Evolutionary conservation across 2,888 invertebrate genomes (phyloP).

Genomic region (Petrophora chlorosata): DNA sequence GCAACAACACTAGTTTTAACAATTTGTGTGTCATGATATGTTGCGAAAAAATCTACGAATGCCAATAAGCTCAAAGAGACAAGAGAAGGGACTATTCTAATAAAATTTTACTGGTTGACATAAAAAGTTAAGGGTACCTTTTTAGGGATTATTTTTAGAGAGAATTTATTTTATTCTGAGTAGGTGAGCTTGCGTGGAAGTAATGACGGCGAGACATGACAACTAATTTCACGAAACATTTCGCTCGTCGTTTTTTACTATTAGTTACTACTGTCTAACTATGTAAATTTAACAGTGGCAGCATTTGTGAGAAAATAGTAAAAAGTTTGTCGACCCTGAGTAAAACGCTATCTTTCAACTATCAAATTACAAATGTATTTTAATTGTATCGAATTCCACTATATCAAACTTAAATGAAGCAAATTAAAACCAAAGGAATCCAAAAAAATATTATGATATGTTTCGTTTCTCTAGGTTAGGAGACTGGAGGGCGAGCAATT

Average conservation of each 20-base stretch:
- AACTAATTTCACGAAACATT: constrained; percentile 24
- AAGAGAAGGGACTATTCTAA: constrained; percentile 37
- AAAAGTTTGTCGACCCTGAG: background rate
- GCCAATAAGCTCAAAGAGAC: constrained; percentile 36
- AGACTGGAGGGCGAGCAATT: background rate
- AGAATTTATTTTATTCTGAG: constrained; percentile 28
- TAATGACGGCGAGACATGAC: constrained; percentile 26
- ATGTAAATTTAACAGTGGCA: background rate
- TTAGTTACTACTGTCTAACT: too few species aligned
- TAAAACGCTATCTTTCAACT: background rate
- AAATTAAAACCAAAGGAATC: too few species aligned
- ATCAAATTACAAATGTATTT: too few species aligned
- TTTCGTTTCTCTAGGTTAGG: background rate
- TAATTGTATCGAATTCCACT: too few species aligned
- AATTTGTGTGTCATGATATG: too few species aligned
- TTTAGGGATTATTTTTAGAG: constrained; percentile 38
- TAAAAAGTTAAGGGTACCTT: constrained; percentile 39
- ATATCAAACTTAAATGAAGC: too few species aligned
- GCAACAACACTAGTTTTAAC: too few species aligned
- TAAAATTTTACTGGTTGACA: constrained; percentile 37
- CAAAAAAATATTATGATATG: too few species aligned
- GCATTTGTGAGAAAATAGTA: background rate
- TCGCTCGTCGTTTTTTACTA: too few species aligned
- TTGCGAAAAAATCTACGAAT: constrained; percentile 29
- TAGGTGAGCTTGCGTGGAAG: constrained; percentile 27